Conservation (phyloP, 2,113 vertebrate species). For the Gambusia affinis region DNA sequence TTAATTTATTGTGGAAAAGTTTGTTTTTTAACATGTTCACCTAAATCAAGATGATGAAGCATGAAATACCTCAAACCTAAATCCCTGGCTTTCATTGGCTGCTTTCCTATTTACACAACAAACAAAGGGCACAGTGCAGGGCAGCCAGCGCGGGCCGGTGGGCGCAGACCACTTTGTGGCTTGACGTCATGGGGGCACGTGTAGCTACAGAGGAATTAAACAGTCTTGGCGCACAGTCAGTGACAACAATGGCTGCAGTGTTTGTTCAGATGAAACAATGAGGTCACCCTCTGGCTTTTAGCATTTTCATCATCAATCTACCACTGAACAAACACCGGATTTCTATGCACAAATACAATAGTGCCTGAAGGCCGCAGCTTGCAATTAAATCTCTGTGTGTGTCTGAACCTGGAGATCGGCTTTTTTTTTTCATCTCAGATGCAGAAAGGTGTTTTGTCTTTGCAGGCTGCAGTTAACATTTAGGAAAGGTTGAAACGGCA, state of each 20-base stretch:
- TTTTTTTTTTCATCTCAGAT: conserved; percentile 44
- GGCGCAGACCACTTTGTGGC: conserved; percentile 25
- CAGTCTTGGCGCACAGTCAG: conserved; percentile 11
- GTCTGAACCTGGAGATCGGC: background rate
- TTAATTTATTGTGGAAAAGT: too few relatives aligned
- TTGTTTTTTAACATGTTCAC: too few relatives aligned
- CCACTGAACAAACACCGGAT: background rate
- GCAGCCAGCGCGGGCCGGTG: conserved; percentile 30
- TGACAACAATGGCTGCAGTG: conserved; percentile 20
- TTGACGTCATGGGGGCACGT: conserved; percentile 16
- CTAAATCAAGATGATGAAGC: too few relatives aligned
- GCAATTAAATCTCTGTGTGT: conserved; percentile 27
- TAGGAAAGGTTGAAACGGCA: conserved; percentile 57
- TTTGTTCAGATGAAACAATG: conserved; percentile 20
- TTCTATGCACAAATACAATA: conserved; percentile 1
- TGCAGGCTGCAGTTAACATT: conserved; percentile 50
- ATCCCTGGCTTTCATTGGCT: background rate
- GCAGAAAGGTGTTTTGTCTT: conserved; percentile 38
- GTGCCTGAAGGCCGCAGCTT: conserved; percentile 16
- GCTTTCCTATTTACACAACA: conserved; percentile 16
- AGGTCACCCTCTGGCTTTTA: conserved; percentile 2
- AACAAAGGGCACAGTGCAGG: background rate
- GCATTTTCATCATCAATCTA: conserved; percentile 7
- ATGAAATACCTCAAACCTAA: background rate
- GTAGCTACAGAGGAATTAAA: conserved; percentile 1